Base-by-base conservation (phyloP, 2,888 invertebrate species). In the Megamerina dolium region DNA sequence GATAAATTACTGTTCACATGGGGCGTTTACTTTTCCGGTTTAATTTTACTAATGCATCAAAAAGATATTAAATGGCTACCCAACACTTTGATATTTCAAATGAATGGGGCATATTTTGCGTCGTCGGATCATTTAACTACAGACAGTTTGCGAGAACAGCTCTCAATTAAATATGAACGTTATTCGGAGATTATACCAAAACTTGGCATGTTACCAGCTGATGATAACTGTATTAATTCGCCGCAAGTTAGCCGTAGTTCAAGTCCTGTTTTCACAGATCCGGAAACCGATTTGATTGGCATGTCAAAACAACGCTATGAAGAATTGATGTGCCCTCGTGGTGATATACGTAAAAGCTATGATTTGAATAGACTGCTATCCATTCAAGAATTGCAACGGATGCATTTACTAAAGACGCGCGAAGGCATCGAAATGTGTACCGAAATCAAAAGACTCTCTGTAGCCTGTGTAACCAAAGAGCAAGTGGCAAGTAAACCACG, bases 51-150 rank as follows among this genome's bases (percentile, higher is more conserved):
- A 41, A 57, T 40, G 23, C 58, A 53, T 40, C 44, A 49, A 13
- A 45, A 41, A 1, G 58, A 59, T 18, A 46, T 56, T 1, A 63
- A 64, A 44, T 65, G 61, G 40, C 53, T 56, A 10, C 41, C 47
- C 3, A 72, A 72, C 66, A 78, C 84, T 53, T 71, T 88, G 55
- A 82, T 94, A 56, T 89, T 94, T 69, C 84, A 87, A 73, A 81
- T 93, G 78, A 85, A 85, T 50, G 90, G 89, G 27, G 91, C 91
- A 4, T 87, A 81, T 60, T 94, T 92, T 65, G 85, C 86, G 29
- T 79, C 80, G 0, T 58, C 79, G 31, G 76, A 77, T 47, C 54
- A 60, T 37, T 59, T 70, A 2, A 61, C 57, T 16, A 56, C 54
- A 6, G 59, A 64, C 21, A 57, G 61, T 1, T 41, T 66, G 36